Evolutionary conservation across 1,140 invertebrate genomes (phyloP).

Genomic region (Drosophila nannoptera): DNA sequence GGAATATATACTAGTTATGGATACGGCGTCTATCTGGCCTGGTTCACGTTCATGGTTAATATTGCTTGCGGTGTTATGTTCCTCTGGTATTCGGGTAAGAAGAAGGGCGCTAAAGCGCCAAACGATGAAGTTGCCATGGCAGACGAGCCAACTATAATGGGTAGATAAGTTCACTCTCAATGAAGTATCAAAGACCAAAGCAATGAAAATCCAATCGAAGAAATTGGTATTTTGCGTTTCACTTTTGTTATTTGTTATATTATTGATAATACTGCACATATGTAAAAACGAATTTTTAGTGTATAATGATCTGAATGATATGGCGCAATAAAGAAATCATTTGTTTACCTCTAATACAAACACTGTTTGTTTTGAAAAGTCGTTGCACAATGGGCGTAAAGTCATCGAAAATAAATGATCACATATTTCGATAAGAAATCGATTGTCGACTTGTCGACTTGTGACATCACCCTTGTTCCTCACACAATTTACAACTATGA

Average conservation of each 20-base stretch:
- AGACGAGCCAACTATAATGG: constrained; percentile 90
- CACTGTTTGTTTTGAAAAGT: constrained; percentile 2
- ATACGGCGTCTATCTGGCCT: constrained; percentile 88
- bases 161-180: constrained; percentile 81
- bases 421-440: neutral
- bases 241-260: constrained; percentile 72
- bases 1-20: constrained; percentile 81
- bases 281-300: constrained; percentile 51
- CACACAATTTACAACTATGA: neutral
- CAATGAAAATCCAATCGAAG: constrained; percentile 25
- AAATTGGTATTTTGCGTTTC: constrained; percentile 51
- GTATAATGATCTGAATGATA: constrained; percentile 48
- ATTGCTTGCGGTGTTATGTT: constrained; percentile 85
- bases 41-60: constrained; percentile 88
- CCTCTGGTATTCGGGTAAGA: constrained; percentile 89
- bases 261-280: constrained; percentile 44
- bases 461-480: neutral
- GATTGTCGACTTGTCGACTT: neutral
- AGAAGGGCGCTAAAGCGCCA: constrained; percentile 89
- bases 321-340: constrained; percentile 53
- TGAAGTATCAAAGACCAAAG: constrained; percentile 63
- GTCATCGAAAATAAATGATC: neutral
- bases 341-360: constrained; percentile 27
- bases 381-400: neutral
- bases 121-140: constrained; percentile 89